Evolutionary conservation across 2,888 invertebrate species (phyloP).

Genomic region (Pristionchus maxplancki): DNA sequence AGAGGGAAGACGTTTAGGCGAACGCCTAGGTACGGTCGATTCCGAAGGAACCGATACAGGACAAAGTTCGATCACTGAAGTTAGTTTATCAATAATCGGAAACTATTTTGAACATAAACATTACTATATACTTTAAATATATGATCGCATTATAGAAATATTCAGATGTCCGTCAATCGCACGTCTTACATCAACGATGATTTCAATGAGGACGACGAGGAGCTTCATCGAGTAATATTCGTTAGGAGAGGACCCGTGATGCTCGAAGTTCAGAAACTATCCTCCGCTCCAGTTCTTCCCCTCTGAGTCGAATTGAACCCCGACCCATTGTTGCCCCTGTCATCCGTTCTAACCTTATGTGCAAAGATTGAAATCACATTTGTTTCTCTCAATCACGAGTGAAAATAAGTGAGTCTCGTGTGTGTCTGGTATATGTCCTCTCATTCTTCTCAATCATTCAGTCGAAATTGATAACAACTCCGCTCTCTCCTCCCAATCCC

Average conservation of each 20-base stretch:
- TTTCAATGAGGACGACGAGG: conserved; percentile 12
- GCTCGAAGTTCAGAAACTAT: not conserved
- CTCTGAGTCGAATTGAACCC: too few relatives aligned
- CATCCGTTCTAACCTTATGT: not conserved
- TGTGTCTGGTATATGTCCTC: not conserved
- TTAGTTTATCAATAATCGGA: too few relatives aligned
- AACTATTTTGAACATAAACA: too few relatives aligned
- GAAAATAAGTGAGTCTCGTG: not conserved
- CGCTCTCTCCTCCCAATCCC: not conserved
- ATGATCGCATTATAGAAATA: too few relatives aligned
- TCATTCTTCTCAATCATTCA: not conserved
- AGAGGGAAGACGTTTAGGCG: not conserved
- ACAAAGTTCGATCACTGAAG: not conserved
- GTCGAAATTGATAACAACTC: conserved; percentile 12
- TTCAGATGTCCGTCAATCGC: not conserved
- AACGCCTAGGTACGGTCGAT: conserved; percentile 10
- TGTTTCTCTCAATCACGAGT: not conserved
- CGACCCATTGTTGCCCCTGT: too few relatives aligned
- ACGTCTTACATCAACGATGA: conserved; percentile 5
- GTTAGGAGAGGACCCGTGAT: not conserved
- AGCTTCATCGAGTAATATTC: not conserved
- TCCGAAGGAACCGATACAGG: conserved; percentile 30
- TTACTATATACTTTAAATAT: not conserved
- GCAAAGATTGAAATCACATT: too few relatives aligned
- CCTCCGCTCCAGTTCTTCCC: not conserved